Evolutionary conservation across 2,888 invertebrate genomes (phyloP), one percentile per base, ranked within the genome.

Genomic region (Drosophila quinaria): DNA sequence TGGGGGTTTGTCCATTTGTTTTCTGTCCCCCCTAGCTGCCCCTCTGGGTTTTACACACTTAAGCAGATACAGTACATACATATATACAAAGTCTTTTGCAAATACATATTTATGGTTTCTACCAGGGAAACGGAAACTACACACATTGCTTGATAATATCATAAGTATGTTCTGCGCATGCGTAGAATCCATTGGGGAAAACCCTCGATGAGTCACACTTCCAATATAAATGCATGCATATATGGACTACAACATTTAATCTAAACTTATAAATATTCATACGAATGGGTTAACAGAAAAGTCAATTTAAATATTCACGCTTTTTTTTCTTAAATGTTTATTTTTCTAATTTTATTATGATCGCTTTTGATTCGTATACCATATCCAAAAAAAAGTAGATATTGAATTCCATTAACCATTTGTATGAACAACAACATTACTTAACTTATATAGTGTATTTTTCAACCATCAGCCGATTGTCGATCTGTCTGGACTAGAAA

Each of bases 1-100:
- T 67, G 69, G 74, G 73, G 77, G 84, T 75, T 71, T 58, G 83
- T 76, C 86, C 82, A 71, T 73, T 84, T 75, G 61, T 67, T 51
- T 51, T 25, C 22, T 25, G 35, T 25, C n/a, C 10, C 9, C 10
- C 10, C 17, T 41, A 41, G 17, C 4, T 41, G 17, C 17, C 17
- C 41, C 13, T 6, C 2, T n/a, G n/a, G 37, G 5, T 0, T 2
- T n/a, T n/a, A 37, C 37, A n/a, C n/a, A 37, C 37, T n/a, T 10
- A 29, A 29, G 8, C 29, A 29, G 29, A 8, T 39, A 15, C 2
- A 37, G 19, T 19, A 11, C 0, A 10, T 37, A n/a, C 5, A 1
- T 10, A 17, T 41, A 4, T 19, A 10, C 3, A 17, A 10, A 22
- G 9, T 19, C n/a, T 22, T 17, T 35, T 3, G 4, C 13, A 19